Percentiles rank a stretch among this genome's conserved stretches.
Evolutionary conservation across 2,797 vertebrate genomes (phyloP).

Genomic region (Mus caroli): DNA sequence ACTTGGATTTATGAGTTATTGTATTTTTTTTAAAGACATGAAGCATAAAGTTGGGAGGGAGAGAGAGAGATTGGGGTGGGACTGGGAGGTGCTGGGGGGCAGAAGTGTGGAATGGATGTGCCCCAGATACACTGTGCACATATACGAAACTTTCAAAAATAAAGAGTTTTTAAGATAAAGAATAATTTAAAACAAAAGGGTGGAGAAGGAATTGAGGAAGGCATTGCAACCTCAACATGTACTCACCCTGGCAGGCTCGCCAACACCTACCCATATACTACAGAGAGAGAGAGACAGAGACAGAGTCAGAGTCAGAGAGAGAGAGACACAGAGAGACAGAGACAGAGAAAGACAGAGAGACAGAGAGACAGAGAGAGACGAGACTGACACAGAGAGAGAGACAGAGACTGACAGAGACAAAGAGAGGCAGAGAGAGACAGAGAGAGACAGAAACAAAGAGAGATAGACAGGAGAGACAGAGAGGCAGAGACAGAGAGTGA

Average conservation of each 20-base stretch:
- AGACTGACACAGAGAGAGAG: too few species aligned
- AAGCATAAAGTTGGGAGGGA: not conserved
- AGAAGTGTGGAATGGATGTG: not conserved
- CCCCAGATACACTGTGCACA: not conserved
- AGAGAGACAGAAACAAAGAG: too few species aligned
- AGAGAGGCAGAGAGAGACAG: not conserved
- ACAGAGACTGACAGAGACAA: too few species aligned
- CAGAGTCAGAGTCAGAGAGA: too few species aligned
- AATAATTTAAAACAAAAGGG: not conserved
- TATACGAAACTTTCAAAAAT: not conserved
- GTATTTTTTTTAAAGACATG: not conserved
- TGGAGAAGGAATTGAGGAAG: not conserved
- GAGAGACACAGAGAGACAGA: too few species aligned
- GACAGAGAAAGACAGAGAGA: too few species aligned
- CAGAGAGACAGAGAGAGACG: too few species aligned
- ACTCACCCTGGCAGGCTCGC: not conserved
- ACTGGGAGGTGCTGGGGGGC: not conserved
- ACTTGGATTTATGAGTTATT: not conserved
- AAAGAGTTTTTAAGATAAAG: not conserved
- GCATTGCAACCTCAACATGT: fast-evolving
- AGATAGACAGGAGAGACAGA: too few species aligned
- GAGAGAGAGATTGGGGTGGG: too few species aligned
- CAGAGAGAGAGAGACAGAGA: not conserved
- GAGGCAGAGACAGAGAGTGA: not conserved
- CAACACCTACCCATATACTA: too few species aligned